These are phyloP conservation scores for Patagioenas fasciata DNA, from an alignment of 2,113 vertebrate genomes.

Conservation along the genomic window DNA sequence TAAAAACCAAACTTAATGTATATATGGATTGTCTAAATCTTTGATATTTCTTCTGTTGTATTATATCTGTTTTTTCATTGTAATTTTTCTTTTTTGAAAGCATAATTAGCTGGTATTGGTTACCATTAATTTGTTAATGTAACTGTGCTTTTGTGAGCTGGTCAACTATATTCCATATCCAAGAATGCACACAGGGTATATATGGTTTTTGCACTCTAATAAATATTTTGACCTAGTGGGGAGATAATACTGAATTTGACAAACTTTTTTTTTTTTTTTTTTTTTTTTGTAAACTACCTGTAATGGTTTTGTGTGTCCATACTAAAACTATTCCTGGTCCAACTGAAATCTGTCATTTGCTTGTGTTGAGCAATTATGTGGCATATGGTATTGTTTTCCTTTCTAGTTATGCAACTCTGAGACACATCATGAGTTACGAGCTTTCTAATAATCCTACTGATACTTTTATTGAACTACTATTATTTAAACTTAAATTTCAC, in stretches of 20 bases:
- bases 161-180: not conserved
- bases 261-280: not conserved
- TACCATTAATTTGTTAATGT: not conserved
- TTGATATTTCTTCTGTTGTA: not conserved
- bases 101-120: not conserved
- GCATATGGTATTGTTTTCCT: not conserved
- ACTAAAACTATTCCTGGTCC: not conserved
- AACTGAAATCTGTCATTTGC: not conserved
- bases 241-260: not conserved
- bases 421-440: not conserved
- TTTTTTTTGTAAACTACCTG: not conserved
- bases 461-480: not conserved
- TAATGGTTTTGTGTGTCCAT: not conserved
- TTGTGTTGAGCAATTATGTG: not conserved
- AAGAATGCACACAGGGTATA: not conserved
- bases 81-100: not conserved
- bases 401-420: not conserved
- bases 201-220: not conserved
- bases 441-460: not conserved
- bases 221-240: not conserved
- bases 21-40: not conserved
- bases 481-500: conserved; percentile 19
- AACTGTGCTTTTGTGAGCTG: not conserved
- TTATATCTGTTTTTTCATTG: not conserved
- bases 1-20: not conserved